Percentiles rank a stretch among this genome's conserved stretches.
Evolutionary conservation across 35 echinoderm and acorn worm genomes (phyloP).

Genomic region (Chiridota heheva): DNA sequence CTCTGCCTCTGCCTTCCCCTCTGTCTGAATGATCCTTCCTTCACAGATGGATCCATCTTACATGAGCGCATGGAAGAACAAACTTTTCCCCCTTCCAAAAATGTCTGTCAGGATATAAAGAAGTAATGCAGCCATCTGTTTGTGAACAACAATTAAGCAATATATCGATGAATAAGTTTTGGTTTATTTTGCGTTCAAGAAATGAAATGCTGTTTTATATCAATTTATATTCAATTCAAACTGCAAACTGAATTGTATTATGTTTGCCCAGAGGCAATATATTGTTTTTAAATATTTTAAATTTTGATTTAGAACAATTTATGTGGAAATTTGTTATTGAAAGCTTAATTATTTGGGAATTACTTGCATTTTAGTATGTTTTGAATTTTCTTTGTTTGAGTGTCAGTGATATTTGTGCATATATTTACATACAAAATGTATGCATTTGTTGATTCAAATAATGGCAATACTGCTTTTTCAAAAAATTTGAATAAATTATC

Average conservation of each 20-base stretch:
- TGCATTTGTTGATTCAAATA: not conserved
- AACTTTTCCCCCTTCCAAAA: not conserved
- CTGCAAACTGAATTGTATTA: slow-evolving; percentile 25
- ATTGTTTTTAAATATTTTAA: not conserved
- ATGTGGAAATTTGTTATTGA: not conserved
- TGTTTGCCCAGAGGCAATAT: slow-evolving; percentile 47
- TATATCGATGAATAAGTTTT: not conserved
- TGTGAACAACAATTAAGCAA: not conserved
- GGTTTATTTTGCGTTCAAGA: not conserved
- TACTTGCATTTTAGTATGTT: not conserved
- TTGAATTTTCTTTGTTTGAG: not conserved
- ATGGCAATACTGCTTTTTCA: not conserved
- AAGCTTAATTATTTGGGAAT: not conserved
- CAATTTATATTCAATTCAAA: not conserved
- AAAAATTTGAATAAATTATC: too few species aligned
- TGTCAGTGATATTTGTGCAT: slow-evolving; percentile 21
- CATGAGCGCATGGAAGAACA: not conserved
- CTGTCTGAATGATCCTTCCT: not conserved
- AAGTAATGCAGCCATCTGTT: not conserved
- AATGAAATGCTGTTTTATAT: not conserved
- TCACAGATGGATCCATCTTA: not conserved
- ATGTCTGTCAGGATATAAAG: slow-evolving; percentile 15
- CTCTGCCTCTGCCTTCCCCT: not conserved
- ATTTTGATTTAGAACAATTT: slow-evolving; percentile 10
- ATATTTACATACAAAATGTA: not conserved